Evolutionary conservation across 2,888 invertebrate species (phyloP).

Genomic region (Zhengitettix transpicula): DNA sequence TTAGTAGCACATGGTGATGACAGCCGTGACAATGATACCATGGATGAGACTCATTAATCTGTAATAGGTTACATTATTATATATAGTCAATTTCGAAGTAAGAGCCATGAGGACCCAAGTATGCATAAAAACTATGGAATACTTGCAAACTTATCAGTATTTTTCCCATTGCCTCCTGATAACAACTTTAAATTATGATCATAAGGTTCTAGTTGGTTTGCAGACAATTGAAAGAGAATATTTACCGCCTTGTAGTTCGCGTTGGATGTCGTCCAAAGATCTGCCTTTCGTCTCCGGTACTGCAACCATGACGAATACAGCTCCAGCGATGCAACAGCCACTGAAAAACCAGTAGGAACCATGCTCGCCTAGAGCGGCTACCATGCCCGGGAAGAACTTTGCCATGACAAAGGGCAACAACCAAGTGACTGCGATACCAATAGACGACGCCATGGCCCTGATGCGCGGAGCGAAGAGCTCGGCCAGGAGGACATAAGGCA

Average conservation of each 20-base stretch:
- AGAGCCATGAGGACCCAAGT: too few species aligned
- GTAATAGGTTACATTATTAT: too few species aligned
- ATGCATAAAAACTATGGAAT: too few species aligned
- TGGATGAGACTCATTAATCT: too few species aligned
- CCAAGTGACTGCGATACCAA: neutral
- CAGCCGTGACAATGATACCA: too few species aligned
- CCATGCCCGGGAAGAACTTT: neutral
- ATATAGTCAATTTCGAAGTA: too few species aligned
- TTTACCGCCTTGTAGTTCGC: neutral
- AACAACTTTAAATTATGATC: too few species aligned
- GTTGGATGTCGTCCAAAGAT: neutral
- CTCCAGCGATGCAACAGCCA: neutral
- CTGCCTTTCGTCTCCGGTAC: neutral
- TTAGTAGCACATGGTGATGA: too few species aligned
- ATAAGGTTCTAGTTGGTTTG: too few species aligned
- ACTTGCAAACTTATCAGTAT: too few species aligned
- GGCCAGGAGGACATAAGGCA: neutral
- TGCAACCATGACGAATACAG: neutral
- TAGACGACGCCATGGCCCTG: neutral
- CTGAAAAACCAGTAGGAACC: neutral
- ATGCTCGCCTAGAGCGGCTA: neutral
- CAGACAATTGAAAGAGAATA: too few species aligned
- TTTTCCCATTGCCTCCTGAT: too few species aligned
- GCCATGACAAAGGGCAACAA: neutral
- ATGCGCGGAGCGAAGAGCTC: neutral